A percentile compares a stretch with the other conserved stretches of the same genome.
Evolutionary conservation across 2,113 vertebrate species (phyloP).

Genomic region (Vulpes vulpes): DNA sequence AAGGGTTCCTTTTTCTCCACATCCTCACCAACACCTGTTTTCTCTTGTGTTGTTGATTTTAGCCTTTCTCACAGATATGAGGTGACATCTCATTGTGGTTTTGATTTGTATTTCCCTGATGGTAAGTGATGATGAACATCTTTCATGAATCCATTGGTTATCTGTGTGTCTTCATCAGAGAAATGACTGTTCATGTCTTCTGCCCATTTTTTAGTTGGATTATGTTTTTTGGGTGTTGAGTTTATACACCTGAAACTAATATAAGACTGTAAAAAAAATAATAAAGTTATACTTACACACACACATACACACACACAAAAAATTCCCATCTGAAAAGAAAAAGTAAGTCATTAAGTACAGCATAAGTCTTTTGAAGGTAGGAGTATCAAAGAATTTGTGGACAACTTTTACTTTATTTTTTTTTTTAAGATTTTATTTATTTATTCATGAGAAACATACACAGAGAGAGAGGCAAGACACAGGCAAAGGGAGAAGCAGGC

Average conservation of each 20-base stretch:
- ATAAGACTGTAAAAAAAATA: neutral
- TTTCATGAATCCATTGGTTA: neutral
- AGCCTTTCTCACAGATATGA: neutral
- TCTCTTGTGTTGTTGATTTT: neutral
- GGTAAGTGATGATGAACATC: neutral
- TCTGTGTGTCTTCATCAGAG: neutral
- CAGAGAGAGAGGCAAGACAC: too few species aligned
- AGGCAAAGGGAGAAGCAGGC: too few species aligned
- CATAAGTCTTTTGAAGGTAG: neutral
- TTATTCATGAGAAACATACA: too few species aligned
- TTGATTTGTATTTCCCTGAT: neutral
- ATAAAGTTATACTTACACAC: neutral
- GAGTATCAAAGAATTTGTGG: neutral
- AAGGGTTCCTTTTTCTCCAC: neutral
- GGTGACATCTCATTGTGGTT: neutral
- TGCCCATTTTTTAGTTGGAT: neutral
- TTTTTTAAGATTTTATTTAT: too few species aligned
- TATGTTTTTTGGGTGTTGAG: neutral
- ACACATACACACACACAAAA: neutral
- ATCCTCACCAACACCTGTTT: neutral
- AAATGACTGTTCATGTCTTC: neutral
- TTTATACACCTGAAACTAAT: neutral
- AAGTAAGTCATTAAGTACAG: neutral
- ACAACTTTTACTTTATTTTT: neutral
- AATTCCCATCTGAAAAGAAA: neutral